phyloP scores from a whole-genome alignment of 2,113 vertebrate genomes.

The Galemys pyrenaicus region DNA sequence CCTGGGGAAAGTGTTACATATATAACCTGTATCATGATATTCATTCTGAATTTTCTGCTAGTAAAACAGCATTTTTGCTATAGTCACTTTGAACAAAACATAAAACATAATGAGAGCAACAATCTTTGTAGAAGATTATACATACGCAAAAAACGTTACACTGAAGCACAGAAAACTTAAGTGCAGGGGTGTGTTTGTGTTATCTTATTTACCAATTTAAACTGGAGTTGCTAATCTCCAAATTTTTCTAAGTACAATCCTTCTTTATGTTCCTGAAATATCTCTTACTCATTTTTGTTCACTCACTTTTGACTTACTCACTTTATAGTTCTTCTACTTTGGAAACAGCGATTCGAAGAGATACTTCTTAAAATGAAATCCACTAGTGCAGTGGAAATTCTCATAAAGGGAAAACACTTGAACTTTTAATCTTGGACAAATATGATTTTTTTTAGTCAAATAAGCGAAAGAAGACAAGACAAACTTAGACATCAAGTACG shows the following conservation, averaged over 20 bases:
- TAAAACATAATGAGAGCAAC: neutral
- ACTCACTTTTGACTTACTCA: neutral
- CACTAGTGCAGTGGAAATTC: neutral
- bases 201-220: neutral
- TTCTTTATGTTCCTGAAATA: neutral
- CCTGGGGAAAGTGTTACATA: neutral
- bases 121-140: neutral
- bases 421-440: neutral
- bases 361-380: neutral
- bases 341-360: conserved; percentile 3
- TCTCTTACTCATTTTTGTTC: neutral
- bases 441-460: conserved; percentile 16
- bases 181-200: rapidly evolving
- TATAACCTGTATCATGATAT: neutral
- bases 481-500: neutral
- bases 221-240: neutral
- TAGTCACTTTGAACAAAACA: neutral
- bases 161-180: neutral
- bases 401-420: neutral
- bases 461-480: neutral
- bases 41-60: conserved; percentile 5
- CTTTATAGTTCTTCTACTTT: neutral
- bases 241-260: neutral
- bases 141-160: neutral
- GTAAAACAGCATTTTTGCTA: neutral